phyloP scores from a whole-genome alignment of 2,113 vertebrate genomes.

The Chaenogobius annularis region DNA sequence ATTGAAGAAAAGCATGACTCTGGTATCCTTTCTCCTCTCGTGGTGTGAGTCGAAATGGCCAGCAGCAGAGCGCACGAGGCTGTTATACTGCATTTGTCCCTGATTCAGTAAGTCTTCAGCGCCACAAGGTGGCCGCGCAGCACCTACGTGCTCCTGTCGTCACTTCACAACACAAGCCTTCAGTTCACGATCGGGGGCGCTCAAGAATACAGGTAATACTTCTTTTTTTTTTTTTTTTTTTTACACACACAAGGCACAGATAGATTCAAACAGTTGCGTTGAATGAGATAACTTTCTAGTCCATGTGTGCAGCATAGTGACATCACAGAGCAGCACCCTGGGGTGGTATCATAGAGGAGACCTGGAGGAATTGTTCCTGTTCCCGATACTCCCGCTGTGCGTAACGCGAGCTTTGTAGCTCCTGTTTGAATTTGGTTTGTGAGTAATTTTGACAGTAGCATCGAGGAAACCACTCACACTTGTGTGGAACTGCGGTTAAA shows the following conservation, averaged over 20 bases:
- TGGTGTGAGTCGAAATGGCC: constrained; percentile 45
- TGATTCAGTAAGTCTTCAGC: neutral
- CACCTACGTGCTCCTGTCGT: neutral
- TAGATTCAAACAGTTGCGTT: neutral
- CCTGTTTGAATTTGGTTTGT: constrained; percentile 15
- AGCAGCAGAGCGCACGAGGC: constrained; percentile 19
- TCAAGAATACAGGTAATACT: neutral
- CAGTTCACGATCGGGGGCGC: neutral
- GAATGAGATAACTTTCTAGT: neutral
- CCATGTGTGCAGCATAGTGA: neutral
- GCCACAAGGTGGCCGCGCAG: constrained; percentile 53
- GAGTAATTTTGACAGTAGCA: neutral
- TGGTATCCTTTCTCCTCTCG: constrained; percentile 29
- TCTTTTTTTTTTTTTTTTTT: no score
- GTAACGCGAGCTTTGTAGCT: constrained; percentile 13
- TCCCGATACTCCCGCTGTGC: constrained; percentile 8
- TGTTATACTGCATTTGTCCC: constrained; percentile 31
- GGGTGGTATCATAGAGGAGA: neutral
- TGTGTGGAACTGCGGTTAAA: neutral
- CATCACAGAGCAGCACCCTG: constrained; percentile 2
- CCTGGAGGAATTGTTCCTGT: constrained; percentile 2
- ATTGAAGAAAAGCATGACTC: constrained; percentile 1
- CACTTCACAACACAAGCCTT: neutral
- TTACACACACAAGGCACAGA: neutral
- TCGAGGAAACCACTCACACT: neutral